phyloP scores from a whole-genome alignment of 2,113 vertebrate genomes.

The Bos taurus region DNA sequence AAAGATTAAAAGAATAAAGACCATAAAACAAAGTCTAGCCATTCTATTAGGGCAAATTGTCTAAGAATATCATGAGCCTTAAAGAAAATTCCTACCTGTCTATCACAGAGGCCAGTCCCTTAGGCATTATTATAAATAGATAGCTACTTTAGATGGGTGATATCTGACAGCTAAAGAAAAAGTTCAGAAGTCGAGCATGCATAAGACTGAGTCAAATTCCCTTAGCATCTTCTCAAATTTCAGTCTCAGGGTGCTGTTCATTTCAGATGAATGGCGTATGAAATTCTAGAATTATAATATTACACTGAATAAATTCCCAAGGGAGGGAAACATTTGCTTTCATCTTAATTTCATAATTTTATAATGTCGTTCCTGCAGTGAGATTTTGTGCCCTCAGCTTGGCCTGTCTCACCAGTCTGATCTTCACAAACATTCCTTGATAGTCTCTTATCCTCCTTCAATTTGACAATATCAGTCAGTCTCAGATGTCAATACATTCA shows the following conservation, averaged over 20 bases:
- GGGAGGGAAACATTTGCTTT: constrained; percentile 30
- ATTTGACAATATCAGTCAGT: not conserved
- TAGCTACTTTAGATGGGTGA: not conserved
- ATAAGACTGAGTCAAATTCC: not conserved
- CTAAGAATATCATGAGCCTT: not conserved
- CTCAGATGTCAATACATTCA: not conserved
- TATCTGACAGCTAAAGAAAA: not conserved
- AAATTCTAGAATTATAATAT: not conserved
- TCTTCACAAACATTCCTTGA: constrained; percentile 13
- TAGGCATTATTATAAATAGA: not conserved
- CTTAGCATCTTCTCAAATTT: not conserved
- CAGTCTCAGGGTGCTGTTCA: not conserved
- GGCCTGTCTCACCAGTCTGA: not conserved
- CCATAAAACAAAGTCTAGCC: not conserved
- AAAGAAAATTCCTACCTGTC: not conserved
- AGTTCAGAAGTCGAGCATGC: not conserved
- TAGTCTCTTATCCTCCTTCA: not conserved
- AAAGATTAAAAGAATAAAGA: not conserved
- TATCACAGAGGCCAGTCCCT: not conserved
- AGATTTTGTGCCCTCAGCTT: not conserved
- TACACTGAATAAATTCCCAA: not conserved
- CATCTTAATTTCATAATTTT: constrained; percentile 3
- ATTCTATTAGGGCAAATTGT: not conserved
- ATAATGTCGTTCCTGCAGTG: not conserved
- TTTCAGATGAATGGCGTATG: not conserved